Percentiles rank a stretch among this genome's conserved stretches.
phyloP scores from a whole-genome alignment of 2,888 invertebrate species.

The Lepidocyrtoides sp. region DNA sequence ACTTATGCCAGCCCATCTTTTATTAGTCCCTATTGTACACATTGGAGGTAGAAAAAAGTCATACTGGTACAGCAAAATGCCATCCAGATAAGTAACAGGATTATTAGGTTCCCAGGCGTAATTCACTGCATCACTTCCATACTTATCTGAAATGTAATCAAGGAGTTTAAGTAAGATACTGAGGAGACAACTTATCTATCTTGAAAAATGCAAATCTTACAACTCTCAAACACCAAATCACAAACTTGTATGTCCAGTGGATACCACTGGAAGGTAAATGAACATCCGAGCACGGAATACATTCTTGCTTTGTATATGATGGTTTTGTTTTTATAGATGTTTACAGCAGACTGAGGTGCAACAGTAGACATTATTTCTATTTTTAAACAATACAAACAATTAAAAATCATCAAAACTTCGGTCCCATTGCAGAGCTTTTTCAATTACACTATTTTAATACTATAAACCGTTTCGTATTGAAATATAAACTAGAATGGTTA shows the following conservation, averaged over 20 bases:
- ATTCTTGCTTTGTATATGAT: constrained; percentile 93
- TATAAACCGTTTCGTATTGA: no score
- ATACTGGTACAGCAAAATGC: constrained; percentile 72
- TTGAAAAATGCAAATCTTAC: no score
- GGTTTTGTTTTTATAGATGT: constrained; percentile 93
- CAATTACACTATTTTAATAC: no score
- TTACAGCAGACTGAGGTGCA: constrained; percentile 93
- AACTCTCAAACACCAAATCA: constrained; percentile 94
- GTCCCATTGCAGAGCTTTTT: no score
- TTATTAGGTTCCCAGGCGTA: constrained; percentile 50
- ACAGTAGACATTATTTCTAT: constrained; percentile 93
- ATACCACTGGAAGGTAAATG: constrained; percentile 95
- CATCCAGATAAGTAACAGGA: background rate
- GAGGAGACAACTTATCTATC: background rate
- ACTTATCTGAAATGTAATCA: constrained; percentile 28
- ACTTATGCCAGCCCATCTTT: constrained; percentile 78
- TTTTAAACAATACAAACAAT: no score
- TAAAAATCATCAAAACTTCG: no score
- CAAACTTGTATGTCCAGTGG: constrained; percentile 96
- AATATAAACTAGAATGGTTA: no score
- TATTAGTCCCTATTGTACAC: background rate
- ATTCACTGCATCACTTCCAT: background rate
- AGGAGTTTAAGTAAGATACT: background rate
- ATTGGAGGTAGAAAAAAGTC: constrained; percentile 58
- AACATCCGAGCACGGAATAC: constrained; percentile 95